Percentiles rank a stretch among this genome's conserved stretches.
These are phyloP conservation scores for Sclerodermus sp. DNA, from an alignment of 2,888 invertebrate species.

Conservation along the genomic window DNA sequence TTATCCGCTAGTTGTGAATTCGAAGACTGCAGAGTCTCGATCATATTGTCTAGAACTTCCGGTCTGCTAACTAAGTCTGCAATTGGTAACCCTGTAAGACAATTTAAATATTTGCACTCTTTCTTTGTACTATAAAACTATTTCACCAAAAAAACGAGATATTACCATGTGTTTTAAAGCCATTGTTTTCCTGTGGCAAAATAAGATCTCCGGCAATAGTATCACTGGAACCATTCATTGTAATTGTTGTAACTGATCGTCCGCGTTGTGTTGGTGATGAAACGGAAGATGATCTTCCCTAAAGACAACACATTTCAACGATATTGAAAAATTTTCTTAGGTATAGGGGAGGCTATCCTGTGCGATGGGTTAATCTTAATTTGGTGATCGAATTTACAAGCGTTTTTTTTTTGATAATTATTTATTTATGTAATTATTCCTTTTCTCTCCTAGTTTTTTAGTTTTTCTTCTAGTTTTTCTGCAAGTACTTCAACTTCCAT, in stretches of 20 bases:
- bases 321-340: too few species aligned
- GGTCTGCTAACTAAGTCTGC: slow-evolving; percentile 47
- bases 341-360: too few species aligned
- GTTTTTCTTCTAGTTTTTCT: too few species aligned
- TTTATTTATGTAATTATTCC: too few species aligned
- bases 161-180: slow-evolving; percentile 51
- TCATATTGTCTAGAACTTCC: slow-evolving; percentile 49
- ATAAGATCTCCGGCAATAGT: slow-evolving; percentile 54
- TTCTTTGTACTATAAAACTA: too few species aligned
- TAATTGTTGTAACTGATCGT: slow-evolving; percentile 44
- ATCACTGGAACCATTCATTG: slow-evolving; percentile 52
- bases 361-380: too few species aligned
- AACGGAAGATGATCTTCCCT: slow-evolving; percentile 57
- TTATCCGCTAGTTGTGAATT: slow-evolving; percentile 42
- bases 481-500: too few species aligned
- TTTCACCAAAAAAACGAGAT: too few species aligned
- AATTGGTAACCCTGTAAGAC: slow-evolving; percentile 32
- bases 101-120: too few species aligned
- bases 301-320: background rate
- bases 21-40: slow-evolving; percentile 45
- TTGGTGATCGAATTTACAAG: too few species aligned
- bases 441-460: too few species aligned
- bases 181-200: slow-evolving; percentile 54
- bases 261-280: slow-evolving; percentile 56
- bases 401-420: too few species aligned